Conservation (phyloP, 2,797 vertebrate genomes). For the Artibeus jamaicensis region DNA sequence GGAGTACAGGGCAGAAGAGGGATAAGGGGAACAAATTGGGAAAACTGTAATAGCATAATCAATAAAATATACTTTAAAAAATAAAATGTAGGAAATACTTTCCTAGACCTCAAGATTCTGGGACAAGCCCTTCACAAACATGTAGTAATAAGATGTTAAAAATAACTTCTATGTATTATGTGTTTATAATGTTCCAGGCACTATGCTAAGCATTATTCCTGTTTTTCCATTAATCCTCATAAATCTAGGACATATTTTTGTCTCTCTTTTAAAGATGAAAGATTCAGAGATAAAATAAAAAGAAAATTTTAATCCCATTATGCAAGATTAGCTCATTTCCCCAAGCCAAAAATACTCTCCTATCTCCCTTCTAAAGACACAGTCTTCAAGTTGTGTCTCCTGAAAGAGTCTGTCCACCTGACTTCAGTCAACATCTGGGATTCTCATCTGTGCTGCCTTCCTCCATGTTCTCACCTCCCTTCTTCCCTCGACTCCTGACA, state of each 20-base stretch:
- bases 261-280: conserved; percentile 16
- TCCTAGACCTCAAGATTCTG: not conserved
- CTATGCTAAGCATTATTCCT: not conserved
- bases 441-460: not conserved
- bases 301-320: not conserved
- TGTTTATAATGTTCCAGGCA: not conserved
- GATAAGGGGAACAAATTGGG: no score
- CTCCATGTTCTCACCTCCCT: not conserved
- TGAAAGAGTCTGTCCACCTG: not conserved
- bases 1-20: no score
- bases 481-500: not conserved
- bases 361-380: not conserved
- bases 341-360: not conserved
- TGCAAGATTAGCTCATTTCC: not conserved
- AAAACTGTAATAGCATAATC: no score
- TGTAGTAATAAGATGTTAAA: not conserved
- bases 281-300: not conserved
- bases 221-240: not conserved
- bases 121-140: not conserved
- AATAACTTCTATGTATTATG: not conserved
- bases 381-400: not conserved
- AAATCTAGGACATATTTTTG: not conserved
- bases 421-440: not conserved
- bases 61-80: no score
- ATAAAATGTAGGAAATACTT: not conserved